Conservation (phyloP, 2,888 invertebrate genomes). For the Miltochrista miniata region DNA sequence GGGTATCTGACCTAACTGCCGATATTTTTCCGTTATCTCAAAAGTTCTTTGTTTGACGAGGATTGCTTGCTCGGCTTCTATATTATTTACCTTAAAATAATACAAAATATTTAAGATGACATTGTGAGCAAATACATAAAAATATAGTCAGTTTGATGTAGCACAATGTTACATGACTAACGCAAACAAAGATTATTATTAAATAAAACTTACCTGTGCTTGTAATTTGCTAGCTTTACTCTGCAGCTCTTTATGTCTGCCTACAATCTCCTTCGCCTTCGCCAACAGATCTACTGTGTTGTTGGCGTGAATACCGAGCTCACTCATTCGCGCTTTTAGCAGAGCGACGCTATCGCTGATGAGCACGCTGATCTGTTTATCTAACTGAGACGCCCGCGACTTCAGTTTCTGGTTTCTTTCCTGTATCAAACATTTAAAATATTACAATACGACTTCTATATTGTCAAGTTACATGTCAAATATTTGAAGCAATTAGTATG, state of each 20-base stretch:
- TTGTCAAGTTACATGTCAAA: no score
- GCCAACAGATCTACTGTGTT: conserved; percentile 93
- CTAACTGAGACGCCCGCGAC: conserved; percentile 93
- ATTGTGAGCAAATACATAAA: background rate
- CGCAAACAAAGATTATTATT: conserved; percentile 1
- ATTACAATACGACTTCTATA: no score
- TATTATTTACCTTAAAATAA: conserved; percentile 79
- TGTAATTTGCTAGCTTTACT: conserved; percentile 94
- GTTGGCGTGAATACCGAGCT: conserved; percentile 94
- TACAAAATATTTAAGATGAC: background rate
- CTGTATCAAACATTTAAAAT: conserved; percentile 60
- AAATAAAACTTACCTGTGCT: conserved; percentile 87
- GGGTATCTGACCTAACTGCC: conserved; percentile 80
- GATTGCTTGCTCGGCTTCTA: conserved; percentile 90
- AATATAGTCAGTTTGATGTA: background rate
- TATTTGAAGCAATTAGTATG: no score
- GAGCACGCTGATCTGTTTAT: conserved; percentile 95
- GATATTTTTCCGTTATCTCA: conserved; percentile 89
- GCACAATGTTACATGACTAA: background rate
- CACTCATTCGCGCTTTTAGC: conserved; percentile 94
- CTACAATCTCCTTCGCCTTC: conserved; percentile 96
- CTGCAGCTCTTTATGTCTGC: conserved; percentile 95
- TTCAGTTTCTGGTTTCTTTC: conserved; percentile 92
- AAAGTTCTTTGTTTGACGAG: conserved; percentile 89
- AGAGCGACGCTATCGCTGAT: conserved; percentile 96